phyloP scores from a whole-genome alignment of 2,113 vertebrate species.

The Prochilodus magdalenae region DNA sequence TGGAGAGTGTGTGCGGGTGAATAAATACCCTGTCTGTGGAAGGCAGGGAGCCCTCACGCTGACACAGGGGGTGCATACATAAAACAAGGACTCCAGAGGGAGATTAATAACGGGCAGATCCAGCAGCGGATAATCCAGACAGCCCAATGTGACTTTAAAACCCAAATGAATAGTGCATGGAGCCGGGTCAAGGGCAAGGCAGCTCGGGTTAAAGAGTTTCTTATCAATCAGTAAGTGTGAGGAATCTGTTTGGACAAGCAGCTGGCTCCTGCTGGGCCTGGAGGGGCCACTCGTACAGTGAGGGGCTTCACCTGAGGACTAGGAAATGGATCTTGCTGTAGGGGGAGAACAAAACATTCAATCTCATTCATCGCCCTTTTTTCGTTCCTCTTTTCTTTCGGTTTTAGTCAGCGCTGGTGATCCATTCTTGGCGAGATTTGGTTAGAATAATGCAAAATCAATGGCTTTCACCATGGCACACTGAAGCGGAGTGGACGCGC shows the following conservation, averaged over 20 bases:
- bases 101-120: conserved; percentile 57
- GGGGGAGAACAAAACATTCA: conserved; percentile 49
- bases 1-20: conserved; percentile 7
- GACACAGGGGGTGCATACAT: conserved; percentile 41
- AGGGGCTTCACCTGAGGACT: conserved; percentile 29
- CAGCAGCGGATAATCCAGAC: conserved; percentile 47
- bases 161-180: conserved; percentile 47
- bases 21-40: conserved; percentile 58
- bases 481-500: conserved; percentile 30
- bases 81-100: conserved; percentile 45
- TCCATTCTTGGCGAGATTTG: conserved; percentile 41
- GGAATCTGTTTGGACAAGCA: conserved; percentile 45
- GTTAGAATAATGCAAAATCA: conserved; percentile 55
- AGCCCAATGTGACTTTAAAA: conserved; percentile 41
- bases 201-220: conserved; percentile 49
- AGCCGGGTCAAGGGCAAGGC: conserved; percentile 46
- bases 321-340: neutral
- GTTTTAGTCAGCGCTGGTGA: conserved; percentile 72
- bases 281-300: neutral
- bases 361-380: conserved; percentile 55
- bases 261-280: conserved; percentile 2
- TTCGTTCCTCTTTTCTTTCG: conserved; percentile 40
- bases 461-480: conserved; percentile 44
- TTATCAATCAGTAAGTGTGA: conserved; percentile 46
- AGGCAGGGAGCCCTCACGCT: conserved; percentile 65